Conservation (phyloP, 1,140 invertebrate genomes). For the Nylanderia fulva region DNA sequence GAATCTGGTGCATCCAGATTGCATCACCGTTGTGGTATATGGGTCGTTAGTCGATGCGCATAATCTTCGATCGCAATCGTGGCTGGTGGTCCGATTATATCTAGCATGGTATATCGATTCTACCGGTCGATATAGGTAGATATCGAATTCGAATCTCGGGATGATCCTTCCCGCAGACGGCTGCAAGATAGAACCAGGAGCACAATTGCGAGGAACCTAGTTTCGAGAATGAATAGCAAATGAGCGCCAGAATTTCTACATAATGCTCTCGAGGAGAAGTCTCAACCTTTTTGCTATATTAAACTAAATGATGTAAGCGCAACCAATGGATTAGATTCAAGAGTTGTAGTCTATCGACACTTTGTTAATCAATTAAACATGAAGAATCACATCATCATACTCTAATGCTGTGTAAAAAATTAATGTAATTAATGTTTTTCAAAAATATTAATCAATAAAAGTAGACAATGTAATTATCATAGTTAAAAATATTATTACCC, state of each 20-base stretch:
- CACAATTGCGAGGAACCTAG: conserved; percentile 69
- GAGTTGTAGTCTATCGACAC: neutral
- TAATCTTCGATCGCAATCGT: conserved; percentile 77
- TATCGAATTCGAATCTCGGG: conserved; percentile 63
- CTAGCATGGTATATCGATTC: conserved; percentile 72
- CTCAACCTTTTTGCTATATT: conserved; percentile 26
- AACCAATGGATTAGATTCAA: conserved; percentile 17
- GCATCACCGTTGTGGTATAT: conserved; percentile 75
- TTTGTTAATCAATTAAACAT: too few relatives aligned
- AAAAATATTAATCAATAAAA: too few relatives aligned
- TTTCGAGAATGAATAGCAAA: conserved; percentile 70
- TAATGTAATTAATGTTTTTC: too few relatives aligned
- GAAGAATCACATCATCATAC: too few relatives aligned
- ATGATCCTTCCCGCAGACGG: conserved; percentile 50
- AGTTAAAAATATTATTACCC: too few relatives aligned
- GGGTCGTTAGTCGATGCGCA: conserved; percentile 71
- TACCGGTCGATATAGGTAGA: conserved; percentile 67
- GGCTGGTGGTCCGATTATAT: conserved; percentile 60
- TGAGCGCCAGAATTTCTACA: conserved; percentile 26
- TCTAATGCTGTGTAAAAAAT: too few relatives aligned
- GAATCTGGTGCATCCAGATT: conserved; percentile 64
- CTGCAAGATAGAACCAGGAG: conserved; percentile 56
- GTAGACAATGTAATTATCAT: too few relatives aligned
- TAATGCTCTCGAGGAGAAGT: neutral
- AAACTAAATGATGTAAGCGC: conserved; percentile 31